Evolutionary conservation across 2,888 invertebrate species (phyloP).

Genomic region (Parnassius smintheus): DNA sequence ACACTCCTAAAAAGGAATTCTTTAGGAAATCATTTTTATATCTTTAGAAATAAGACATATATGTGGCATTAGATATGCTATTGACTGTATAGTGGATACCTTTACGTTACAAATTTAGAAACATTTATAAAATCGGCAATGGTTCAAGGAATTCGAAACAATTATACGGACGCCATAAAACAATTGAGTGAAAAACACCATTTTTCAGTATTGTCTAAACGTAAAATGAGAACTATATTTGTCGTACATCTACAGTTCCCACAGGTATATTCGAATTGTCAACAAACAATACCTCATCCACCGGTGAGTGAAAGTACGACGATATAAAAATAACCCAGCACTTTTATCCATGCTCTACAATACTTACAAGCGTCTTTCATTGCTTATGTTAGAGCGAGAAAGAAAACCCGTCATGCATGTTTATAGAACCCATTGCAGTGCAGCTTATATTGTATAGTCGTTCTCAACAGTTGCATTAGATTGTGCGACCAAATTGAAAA

Average conservation of each 20-base stretch:
- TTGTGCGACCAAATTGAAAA: slow-evolving; percentile 51
- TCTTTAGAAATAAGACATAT: too few relatives aligned
- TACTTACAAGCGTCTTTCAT: slow-evolving; percentile 28
- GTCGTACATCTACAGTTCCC: slow-evolving; percentile 14
- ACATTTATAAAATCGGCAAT: slow-evolving; percentile 1
- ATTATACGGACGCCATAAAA: slow-evolving; percentile 10
- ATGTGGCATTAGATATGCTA: too few relatives aligned
- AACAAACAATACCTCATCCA: slow-evolving; percentile 23
- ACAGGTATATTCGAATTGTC: slow-evolving; percentile 26
- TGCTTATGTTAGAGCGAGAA: slow-evolving; percentile 38
- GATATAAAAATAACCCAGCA: slow-evolving; percentile 31
- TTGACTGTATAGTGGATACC: too few relatives aligned
- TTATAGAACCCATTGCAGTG: slow-evolving; percentile 43
- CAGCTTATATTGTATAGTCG: slow-evolving; percentile 42
- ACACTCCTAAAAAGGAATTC: too few relatives aligned
- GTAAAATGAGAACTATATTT: slow-evolving; percentile 18
- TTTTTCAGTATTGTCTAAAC: slow-evolving; percentile 16
- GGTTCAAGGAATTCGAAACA: slow-evolving; percentile 20
- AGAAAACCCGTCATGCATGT: slow-evolving; percentile 45
- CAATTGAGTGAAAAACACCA: slow-evolving; percentile 17
- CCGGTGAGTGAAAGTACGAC: slow-evolving; percentile 30
- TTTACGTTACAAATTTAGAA: too few relatives aligned
- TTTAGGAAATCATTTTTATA: too few relatives aligned
- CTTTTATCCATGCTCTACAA: slow-evolving; percentile 28
- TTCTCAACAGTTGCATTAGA: slow-evolving; percentile 46